Percentiles rank a stretch among this genome's conserved stretches.
phyloP scores from a whole-genome alignment of 2,113 vertebrate species.

The Oostethus manadensis region DNA sequence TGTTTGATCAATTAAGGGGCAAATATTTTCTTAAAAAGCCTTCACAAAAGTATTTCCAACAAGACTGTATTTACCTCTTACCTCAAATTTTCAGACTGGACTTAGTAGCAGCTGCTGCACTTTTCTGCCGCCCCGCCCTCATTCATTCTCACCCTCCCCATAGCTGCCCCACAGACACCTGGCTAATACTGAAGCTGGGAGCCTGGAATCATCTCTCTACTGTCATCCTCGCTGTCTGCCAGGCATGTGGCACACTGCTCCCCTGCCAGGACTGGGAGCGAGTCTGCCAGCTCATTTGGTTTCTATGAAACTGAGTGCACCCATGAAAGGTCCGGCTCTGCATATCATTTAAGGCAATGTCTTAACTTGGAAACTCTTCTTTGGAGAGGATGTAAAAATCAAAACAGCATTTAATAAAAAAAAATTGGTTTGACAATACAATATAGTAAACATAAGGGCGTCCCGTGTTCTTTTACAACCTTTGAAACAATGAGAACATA shows the following conservation, averaged over 20 bases:
- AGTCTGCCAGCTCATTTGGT: conserved; percentile 16
- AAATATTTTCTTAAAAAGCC: not conserved
- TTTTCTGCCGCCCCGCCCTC: not conserved
- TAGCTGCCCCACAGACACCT: conserved; percentile 50
- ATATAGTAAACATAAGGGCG: not conserved
- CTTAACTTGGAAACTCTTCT: conserved; percentile 11
- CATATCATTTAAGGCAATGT: conserved; percentile 46
- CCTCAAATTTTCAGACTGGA: not conserved
- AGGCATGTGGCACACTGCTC: conserved; percentile 47
- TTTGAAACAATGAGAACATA: not conserved
- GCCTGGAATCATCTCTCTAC: conserved; percentile 46
- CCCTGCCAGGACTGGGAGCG: conserved; percentile 43
- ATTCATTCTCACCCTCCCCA: conserved; percentile 23
- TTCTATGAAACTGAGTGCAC: conserved; percentile 11
- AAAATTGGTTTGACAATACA: not conserved
- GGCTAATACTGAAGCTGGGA: conserved; percentile 44
- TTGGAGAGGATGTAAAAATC: conserved; percentile 15
- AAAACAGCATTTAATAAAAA: not conserved
- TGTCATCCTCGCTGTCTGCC: conserved; percentile 58
- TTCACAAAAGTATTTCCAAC: not conserved
- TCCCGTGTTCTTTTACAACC: not conserved
- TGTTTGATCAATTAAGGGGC: not conserved
- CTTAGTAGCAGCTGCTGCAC: conserved; percentile 16
- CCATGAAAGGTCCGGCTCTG: conserved; percentile 22
- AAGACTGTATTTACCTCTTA: not conserved